phyloP scores from a whole-genome alignment of 2,888 invertebrate species.

The Nomada flava region DNA sequence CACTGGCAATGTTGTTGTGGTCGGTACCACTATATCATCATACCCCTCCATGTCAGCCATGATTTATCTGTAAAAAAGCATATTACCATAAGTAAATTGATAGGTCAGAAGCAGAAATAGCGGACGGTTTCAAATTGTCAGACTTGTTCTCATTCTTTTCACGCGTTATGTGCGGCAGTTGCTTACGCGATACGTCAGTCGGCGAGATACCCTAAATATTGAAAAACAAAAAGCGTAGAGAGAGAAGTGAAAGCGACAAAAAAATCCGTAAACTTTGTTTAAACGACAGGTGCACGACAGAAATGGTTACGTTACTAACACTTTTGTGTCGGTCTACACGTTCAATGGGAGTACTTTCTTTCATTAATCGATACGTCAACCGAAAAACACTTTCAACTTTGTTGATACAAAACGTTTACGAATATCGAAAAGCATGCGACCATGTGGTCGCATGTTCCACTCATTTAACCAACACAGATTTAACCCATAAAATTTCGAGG shows the following conservation, averaged over 20 bases:
- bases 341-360: neutral
- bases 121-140: too few relatives aligned
- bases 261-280: neutral
- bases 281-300: neutral
- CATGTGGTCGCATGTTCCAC: constrained; percentile 72
- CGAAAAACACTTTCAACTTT: constrained; percentile 18
- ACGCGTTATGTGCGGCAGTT: too few relatives aligned
- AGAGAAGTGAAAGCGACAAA: neutral
- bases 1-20: constrained; percentile 85
- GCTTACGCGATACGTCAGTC: neutral
- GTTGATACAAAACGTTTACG: constrained; percentile 33
- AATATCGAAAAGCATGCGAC: constrained; percentile 72
- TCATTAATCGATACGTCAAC: neutral
- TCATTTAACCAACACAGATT: constrained; percentile 7
- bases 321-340: too few relatives aligned
- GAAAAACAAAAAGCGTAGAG: neutral
- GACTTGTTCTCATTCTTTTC: too few relatives aligned
- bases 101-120: too few relatives aligned
- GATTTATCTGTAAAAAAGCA: constrained; percentile 68
- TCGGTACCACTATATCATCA: constrained; percentile 86
- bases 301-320: neutral
- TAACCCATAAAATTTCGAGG: constrained; percentile 3
- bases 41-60: constrained; percentile 86
- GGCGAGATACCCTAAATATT: neutral
- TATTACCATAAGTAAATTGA: neutral